phyloP scores from a whole-genome alignment of 64 coral and sea anemone genomes.

The Pachyseris speciosa region DNA sequence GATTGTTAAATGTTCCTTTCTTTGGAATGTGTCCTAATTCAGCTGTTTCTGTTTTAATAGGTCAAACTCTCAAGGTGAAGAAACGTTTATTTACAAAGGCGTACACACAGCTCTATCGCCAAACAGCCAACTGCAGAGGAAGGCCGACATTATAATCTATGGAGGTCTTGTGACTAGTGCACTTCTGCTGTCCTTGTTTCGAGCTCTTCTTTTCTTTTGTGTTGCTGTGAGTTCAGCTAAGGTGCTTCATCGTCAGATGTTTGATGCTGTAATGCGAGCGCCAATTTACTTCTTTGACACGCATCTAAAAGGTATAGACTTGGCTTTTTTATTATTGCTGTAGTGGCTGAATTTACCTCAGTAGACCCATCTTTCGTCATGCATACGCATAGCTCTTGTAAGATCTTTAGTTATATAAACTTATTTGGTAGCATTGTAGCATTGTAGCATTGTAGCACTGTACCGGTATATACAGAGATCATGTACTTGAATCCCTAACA shows the following conservation, averaged over 20 bases:
- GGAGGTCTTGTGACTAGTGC: slow-evolving; percentile 69
- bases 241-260: slow-evolving; percentile 81
- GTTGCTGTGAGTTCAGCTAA: slow-evolving; percentile 71
- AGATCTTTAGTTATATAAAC: too few species aligned
- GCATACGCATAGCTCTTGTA: too few species aligned
- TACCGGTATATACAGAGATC: too few species aligned
- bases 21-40: too few species aligned
- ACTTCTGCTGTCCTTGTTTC: slow-evolving; percentile 59
- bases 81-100: background rate
- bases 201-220: slow-evolving; percentile 83
- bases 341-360: too few species aligned
- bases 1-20: too few species aligned
- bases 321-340: too few species aligned
- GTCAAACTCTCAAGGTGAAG: slow-evolving; percentile 7
- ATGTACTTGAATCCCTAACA: too few species aligned
- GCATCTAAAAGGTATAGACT: slow-evolving; percentile 79
- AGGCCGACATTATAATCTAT: slow-evolving; percentile 69
- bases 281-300: slow-evolving; percentile 94
- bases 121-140: background rate
- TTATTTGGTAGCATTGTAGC: too few species aligned
- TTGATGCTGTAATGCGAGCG: slow-evolving; percentile 81
- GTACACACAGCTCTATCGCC: background rate
- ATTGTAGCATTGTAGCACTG: too few species aligned
- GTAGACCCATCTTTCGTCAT: too few species aligned
- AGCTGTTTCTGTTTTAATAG: background rate